phyloP scores from a whole-genome alignment of 2,888 invertebrate genomes.

The Cheilosia impressa region DNA sequence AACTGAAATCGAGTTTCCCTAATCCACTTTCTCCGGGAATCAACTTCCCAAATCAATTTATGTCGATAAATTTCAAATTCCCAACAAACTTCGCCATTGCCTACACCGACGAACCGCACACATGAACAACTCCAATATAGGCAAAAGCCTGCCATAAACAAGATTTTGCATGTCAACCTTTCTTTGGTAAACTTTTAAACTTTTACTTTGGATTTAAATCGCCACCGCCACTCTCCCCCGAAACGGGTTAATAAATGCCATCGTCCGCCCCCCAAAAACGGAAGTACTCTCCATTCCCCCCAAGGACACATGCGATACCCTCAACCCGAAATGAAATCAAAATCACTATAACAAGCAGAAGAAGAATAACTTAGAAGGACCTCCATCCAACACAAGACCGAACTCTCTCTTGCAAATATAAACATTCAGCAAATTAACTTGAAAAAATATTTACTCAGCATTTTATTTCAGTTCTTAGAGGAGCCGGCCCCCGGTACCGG shows the following conservation, averaged over 20 bases:
- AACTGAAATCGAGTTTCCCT: conserved; percentile 48
- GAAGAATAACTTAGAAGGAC: conserved; percentile 32
- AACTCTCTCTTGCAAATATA: conserved; percentile 68
- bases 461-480: conserved; percentile 70
- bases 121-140: not conserved
- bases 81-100: conserved; percentile 39
- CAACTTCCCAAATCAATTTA: conserved; percentile 64
- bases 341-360: conserved; percentile 25
- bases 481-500: not conserved
- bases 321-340: conserved; percentile 40
- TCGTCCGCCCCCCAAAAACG: conserved; percentile 14
- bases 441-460: conserved; percentile 75
- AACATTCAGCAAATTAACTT: conserved; percentile 76
- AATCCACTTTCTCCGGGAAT: conserved; percentile 59
- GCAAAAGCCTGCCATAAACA: not conserved
- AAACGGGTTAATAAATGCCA: conserved; percentile 67
- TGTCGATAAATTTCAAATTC: conserved; percentile 55
- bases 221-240: not conserved
- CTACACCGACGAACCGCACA: not conserved
- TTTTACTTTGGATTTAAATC: conserved; percentile 63
- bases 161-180: conserved; percentile 61
- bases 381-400: conserved; percentile 26
- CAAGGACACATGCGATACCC: conserved; percentile 53
- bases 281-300: conserved; percentile 11
- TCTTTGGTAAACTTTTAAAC: conserved; percentile 65